Evolutionary conservation across 2,797 vertebrate genomes (phyloP).

Genomic region (Characodon lateralis): DNA sequence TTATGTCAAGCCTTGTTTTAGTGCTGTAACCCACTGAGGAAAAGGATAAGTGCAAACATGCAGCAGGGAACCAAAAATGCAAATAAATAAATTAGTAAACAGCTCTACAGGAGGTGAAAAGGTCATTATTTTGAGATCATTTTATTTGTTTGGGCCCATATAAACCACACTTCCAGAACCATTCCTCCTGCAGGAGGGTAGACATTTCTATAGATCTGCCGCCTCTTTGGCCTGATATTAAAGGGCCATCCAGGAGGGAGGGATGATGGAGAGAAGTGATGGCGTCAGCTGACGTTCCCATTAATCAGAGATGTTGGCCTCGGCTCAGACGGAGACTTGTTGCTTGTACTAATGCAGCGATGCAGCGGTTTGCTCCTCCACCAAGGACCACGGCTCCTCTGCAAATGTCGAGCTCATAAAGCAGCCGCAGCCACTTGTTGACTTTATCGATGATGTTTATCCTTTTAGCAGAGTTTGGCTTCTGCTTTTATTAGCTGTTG

Average conservation of each 20-base stretch:
- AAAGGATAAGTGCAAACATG: neutral
- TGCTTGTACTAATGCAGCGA: conserved; percentile 13
- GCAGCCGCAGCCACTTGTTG: conserved; percentile 23
- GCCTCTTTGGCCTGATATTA: conserved; percentile 49
- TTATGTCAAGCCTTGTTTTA: neutral
- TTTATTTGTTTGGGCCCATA: neutral
- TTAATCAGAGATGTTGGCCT: conserved; percentile 56
- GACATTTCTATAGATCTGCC: conserved; percentile 23
- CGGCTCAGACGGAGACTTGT: conserved; percentile 26
- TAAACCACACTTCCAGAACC: neutral
- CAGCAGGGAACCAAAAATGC: neutral
- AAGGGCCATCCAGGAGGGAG: conserved; percentile 35
- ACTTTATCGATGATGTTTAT: conserved; percentile 30
- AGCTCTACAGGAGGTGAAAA: conserved; percentile 4
- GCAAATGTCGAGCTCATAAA: conserved; percentile 42
- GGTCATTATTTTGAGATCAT: neutral
- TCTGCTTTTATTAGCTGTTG: conserved; percentile 34
- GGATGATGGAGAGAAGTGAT: conserved; percentile 58
- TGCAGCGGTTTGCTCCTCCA: neutral
- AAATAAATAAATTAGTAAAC: neutral
- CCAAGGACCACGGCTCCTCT: neutral
- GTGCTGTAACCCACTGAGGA: neutral
- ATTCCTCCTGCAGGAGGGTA: neutral
- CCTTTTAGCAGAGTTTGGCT: conserved; percentile 42
- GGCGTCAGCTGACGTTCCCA: conserved; percentile 51